Evolutionary conservation across 92 coral and sea anemone species (phyloP).

Genomic region (Epizoanthus illoricatus): DNA sequence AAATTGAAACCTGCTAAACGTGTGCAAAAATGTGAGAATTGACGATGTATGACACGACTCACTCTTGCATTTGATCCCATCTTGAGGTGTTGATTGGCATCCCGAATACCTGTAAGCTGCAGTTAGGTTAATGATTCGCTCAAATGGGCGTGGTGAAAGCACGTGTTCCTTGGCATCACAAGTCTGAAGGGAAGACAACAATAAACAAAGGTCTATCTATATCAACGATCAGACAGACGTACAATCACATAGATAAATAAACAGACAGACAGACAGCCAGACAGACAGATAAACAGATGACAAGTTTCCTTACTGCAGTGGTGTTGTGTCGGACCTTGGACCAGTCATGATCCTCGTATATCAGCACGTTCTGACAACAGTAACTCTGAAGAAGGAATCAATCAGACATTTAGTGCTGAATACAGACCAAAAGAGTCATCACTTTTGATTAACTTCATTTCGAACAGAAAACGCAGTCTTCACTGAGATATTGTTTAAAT

Average conservation of each 20-base stretch:
- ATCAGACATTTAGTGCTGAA: neutral
- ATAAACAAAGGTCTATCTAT: neutral
- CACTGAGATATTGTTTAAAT: no score
- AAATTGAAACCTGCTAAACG: no score
- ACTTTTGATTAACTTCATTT: neutral
- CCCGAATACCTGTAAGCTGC: conserved; percentile 8
- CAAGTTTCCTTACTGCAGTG: conserved; percentile 15
- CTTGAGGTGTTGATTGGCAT: neutral
- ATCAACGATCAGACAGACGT: neutral
- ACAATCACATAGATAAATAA: no score
- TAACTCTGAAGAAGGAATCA: neutral
- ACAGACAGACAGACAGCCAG: neutral
- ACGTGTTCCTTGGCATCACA: conserved; percentile 18
- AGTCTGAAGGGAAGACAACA: neutral
- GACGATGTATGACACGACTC: neutral
- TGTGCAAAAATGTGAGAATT: neutral
- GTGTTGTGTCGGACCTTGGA: conserved; percentile 15
- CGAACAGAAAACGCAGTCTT: neutral
- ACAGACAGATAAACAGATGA: neutral
- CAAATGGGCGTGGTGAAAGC: neutral
- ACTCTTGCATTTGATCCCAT: conserved; percentile 12
- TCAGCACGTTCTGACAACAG: conserved; percentile 23
- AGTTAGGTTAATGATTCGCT: conserved; percentile 28
- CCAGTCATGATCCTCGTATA: conserved; percentile 28
- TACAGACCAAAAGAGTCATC: neutral